phyloP scores from a whole-genome alignment of 2,888 invertebrate genomes.

The Exocentrus adspersus region DNA sequence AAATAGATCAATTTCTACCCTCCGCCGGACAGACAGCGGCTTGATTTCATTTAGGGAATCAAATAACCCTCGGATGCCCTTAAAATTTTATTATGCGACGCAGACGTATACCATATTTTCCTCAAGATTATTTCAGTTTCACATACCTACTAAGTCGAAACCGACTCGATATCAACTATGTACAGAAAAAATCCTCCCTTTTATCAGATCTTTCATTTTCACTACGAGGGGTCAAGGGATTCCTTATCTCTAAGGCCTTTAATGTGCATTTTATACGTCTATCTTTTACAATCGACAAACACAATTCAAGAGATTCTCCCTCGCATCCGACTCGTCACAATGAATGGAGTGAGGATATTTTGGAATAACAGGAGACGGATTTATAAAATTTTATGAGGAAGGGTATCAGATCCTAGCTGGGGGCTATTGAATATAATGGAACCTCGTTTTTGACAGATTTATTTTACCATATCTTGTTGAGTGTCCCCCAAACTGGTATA shows the following conservation, averaged over 20 bases:
- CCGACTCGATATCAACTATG: no score
- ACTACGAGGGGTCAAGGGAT: slow-evolving; percentile 47
- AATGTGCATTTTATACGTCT: slow-evolving; percentile 52
- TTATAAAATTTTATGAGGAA: slow-evolving; percentile 17
- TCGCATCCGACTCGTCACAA: slow-evolving; percentile 52
- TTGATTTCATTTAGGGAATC: slow-evolving; percentile 43
- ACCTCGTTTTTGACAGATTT: not conserved
- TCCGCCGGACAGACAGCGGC: slow-evolving; percentile 27
- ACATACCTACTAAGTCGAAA: no score
- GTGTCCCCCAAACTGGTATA: no score
- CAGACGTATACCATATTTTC: slow-evolving; percentile 10
- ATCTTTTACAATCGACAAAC: slow-evolving; percentile 50
- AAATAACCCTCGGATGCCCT: slow-evolving; percentile 37
- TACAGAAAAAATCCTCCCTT: slow-evolving; percentile 22
- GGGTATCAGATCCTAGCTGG: no score
- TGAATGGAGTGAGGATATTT: slow-evolving; percentile 44
- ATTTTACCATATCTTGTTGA: not conserved
- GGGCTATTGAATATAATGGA: no score
- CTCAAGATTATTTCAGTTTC: no score
- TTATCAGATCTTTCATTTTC: slow-evolving; percentile 34
- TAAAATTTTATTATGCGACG: slow-evolving; percentile 37
- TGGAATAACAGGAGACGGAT: slow-evolving; percentile 42
- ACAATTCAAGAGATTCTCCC: slow-evolving; percentile 42
- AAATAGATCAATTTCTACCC: slow-evolving; percentile 34
- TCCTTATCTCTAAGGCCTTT: slow-evolving; percentile 47